Evolutionary conservation across 2,113 vertebrate genomes (phyloP), one percentile per base, ranked within the genome.

Genomic region (Callorhinus ursinus): DNA sequence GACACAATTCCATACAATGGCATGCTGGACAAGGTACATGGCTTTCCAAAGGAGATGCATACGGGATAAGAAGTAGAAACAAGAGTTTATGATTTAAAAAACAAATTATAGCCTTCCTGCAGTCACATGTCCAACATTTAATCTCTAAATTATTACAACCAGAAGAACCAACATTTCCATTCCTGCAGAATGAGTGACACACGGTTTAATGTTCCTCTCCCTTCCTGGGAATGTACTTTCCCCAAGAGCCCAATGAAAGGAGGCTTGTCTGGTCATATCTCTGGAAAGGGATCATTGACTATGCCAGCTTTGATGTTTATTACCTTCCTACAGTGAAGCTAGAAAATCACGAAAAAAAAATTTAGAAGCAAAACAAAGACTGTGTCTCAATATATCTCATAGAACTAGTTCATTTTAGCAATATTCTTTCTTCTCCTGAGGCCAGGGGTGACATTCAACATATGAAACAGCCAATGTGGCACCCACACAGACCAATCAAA

Each of bases 61-160:
- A 39, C 21, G 69, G 51, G 33, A 61, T 22, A 22, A 96, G 96
- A 95, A 96, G 84, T 36, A 36, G 49, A 97, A 90, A 92, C 8
- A 65, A 80, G 81, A 85, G 31, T 51, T 82, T 63, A 57, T 87
- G 85, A 86, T 88, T 79, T 84, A 95, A 42, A 57, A 81, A 88
- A 90, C 57, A 95, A 95, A 77, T 86, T 90, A 86, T 22, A 94
- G 88, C 36, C 65, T 74, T 74, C 61, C 33, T 93, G 76, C 15
- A 76, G 42, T 93, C 65, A 31, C 67, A 79, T 49, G 13, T 39
- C 79, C 55, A 96, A 91, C 13, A 46, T 83, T 96, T 86, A 81
- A 93, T 91, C 76, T 96, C 95, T 94, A 86, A 96, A 82, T 96
- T 94, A 82, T 83, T 89, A 69, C 51, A 65, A 51, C 74, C 51